Conservation (phyloP, 1,140 invertebrate species). For the Cardiocondyla obscurior region DNA sequence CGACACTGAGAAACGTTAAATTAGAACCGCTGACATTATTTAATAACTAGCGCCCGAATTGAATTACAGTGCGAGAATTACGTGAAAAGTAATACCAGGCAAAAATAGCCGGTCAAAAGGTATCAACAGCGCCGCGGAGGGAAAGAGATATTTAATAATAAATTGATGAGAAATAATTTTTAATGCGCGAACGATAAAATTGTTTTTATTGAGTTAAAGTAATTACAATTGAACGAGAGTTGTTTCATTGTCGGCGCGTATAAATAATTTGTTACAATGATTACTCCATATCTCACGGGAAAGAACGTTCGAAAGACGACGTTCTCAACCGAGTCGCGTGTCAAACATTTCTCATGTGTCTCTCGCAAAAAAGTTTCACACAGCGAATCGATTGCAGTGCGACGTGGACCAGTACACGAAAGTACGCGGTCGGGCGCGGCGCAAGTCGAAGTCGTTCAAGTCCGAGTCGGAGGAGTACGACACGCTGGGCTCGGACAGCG, state of each 20-base stretch:
- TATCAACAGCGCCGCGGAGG: not conserved
- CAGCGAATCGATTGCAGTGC: constrained; percentile 73
- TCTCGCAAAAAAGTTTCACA: not conserved
- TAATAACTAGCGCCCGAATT: not conserved
- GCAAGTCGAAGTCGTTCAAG: constrained; percentile 83
- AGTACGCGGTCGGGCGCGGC: constrained; percentile 79
- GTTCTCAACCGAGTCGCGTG: not conserved
- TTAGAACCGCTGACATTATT: not conserved
- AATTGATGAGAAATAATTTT: not conserved
- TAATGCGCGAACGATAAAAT: not conserved
- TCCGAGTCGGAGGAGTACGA: constrained; percentile 87
- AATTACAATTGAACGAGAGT: not conserved
- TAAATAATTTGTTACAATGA: no score
- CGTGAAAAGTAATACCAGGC: not conserved
- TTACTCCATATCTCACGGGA: not conserved
- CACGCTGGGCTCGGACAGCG: constrained; percentile 86
- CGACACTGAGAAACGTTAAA: not conserved
- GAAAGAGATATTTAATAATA: not conserved
- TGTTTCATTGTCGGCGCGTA: no score
- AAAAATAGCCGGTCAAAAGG: not conserved
- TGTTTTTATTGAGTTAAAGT: not conserved
- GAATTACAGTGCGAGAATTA: not conserved
- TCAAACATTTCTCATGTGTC: not conserved
- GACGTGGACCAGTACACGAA: constrained; percentile 82
- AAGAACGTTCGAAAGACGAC: not conserved